Evolutionary conservation across 2,797 vertebrate species (phyloP).

Genomic region (Paramormyrops hopkinsi): DNA sequence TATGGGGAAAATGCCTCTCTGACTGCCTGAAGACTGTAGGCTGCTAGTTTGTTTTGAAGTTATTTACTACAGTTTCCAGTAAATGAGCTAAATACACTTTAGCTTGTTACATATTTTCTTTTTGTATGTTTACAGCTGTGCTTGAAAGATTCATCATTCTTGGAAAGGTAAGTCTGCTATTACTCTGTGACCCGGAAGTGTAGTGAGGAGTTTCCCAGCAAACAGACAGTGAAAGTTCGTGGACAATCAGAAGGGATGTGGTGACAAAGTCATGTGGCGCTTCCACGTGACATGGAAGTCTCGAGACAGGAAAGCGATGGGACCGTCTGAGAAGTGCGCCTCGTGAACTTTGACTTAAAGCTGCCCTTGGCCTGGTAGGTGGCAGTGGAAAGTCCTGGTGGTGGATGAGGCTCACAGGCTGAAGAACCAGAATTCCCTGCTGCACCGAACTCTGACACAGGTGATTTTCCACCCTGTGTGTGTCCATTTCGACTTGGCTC

Average conservation of each 20-base stretch:
- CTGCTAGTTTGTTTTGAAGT: neutral
- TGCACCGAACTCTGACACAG: constrained; percentile 74
- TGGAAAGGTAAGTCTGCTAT: constrained; percentile 67
- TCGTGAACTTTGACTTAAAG: neutral
- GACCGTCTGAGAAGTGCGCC: neutral
- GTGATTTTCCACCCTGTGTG: constrained; percentile 50
- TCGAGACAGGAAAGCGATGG: no score
- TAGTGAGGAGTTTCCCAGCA: neutral
- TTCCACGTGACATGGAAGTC: neutral
- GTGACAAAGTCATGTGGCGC: neutral
- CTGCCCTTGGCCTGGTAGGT: constrained; percentile 44
- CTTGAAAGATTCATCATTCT: constrained; percentile 74
- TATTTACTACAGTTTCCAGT: neutral
- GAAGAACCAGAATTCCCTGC: constrained; percentile 79
- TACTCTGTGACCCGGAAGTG: neutral
- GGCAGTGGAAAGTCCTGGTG: constrained; percentile 68
- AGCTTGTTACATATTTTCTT: constrained; percentile 16
- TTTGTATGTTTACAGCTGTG: constrained; percentile 68
- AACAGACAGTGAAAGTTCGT: neutral
- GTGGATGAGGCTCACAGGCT: constrained; percentile 91
- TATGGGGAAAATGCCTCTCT: neutral
- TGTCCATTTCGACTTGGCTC: neutral
- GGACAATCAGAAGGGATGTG: neutral
- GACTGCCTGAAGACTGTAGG: neutral
- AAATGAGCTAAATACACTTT: neutral